Conservation (phyloP, 1,140 invertebrate species). For the Drosophila rufa region DNA sequence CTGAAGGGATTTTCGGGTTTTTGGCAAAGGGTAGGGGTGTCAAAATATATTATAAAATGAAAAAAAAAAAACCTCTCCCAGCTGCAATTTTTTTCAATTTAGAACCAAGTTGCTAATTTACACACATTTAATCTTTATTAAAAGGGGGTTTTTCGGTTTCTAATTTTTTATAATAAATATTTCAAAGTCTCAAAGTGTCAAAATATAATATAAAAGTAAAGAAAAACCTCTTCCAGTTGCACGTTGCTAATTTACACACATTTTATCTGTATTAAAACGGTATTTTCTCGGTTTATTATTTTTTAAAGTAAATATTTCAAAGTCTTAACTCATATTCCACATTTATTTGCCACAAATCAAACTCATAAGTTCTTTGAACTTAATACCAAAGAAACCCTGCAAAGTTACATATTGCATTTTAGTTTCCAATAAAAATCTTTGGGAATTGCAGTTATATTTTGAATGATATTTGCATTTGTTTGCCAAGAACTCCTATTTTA, state of each 20-base stretch:
- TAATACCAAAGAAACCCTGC: neutral
- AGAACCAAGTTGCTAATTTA: slow-evolving; percentile 2
- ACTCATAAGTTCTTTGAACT: neutral
- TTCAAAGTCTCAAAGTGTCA: neutral
- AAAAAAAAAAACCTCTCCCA: neutral
- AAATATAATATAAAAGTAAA: neutral
- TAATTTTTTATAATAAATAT: neutral
- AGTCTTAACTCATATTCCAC: too few species aligned
- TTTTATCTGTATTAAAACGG: neutral
- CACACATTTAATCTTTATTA: neutral
- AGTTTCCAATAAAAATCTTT: neutral
- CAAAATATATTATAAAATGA: neutral
- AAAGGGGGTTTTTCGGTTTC: neutral
- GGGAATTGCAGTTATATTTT: neutral
- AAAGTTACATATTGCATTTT: neutral
- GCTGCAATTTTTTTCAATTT: too few species aligned
- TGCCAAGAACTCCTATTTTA: slow-evolving; percentile 1
- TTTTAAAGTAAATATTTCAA: neutral
- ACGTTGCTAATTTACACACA: slow-evolving; percentile 4
- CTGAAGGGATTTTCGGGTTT: neutral
- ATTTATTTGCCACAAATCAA: neutral
- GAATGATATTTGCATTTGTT: slow-evolving; percentile 1
- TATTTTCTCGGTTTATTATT: neutral
- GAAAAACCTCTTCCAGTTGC: too few species aligned
- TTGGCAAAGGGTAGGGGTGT: neutral